These are phyloP conservation scores for Clarias pachynema DNA, from an alignment of 2,797 vertebrate genomes.

Conservation along the genomic window DNA sequence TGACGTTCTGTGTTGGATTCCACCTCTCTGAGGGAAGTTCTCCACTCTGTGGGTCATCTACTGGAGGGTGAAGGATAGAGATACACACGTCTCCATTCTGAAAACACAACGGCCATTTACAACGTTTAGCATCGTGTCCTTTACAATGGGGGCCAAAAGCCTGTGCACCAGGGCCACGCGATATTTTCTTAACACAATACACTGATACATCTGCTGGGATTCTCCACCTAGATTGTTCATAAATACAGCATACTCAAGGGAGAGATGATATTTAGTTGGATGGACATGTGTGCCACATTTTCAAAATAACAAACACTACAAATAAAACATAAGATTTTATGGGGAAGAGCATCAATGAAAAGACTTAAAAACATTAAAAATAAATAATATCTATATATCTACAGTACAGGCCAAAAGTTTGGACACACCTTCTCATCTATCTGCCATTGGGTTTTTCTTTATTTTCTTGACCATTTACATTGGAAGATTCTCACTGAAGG, in stretches of 20 bases:
- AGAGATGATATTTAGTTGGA: too few relatives aligned
- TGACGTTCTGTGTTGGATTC: constrained; percentile 98
- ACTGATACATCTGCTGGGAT: too few relatives aligned
- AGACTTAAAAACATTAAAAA: background rate
- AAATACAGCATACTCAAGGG: too few relatives aligned
- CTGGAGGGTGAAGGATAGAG: constrained; percentile 94
- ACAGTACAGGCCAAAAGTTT: too few relatives aligned
- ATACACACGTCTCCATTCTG: constrained; percentile 98
- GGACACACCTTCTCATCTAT: too few relatives aligned
- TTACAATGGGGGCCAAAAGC: background rate
- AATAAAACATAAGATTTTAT: background rate
- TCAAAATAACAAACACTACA: background rate
- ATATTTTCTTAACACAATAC: background rate
- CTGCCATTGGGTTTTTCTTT: too few relatives aligned
- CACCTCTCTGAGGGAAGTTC: constrained; percentile 96
- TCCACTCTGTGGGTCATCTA: constrained; percentile 96
- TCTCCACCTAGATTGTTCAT: background rate
- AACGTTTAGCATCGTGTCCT: background rate
- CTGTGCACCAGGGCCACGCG: background rate
- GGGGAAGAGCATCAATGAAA: background rate
- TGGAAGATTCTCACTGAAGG: too few relatives aligned
- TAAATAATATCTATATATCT: too few relatives aligned
- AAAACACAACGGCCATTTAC: background rate
- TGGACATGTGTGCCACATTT: background rate
- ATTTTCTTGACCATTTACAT: too few relatives aligned